phyloP scores from a whole-genome alignment of 2,888 invertebrate species.

The Aphodius granarius region DNA sequence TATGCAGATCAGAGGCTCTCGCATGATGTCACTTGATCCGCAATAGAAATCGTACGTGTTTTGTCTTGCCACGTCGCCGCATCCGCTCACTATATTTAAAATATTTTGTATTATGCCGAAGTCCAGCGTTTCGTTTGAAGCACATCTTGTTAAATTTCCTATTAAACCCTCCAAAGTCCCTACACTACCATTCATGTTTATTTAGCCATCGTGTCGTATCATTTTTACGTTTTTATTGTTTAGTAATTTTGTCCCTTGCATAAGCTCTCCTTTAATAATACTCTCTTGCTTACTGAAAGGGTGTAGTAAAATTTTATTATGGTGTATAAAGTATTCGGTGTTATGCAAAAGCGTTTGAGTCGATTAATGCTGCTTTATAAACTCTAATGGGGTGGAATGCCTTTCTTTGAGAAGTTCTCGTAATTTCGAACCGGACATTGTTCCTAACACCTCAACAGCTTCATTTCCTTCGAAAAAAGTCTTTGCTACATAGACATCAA shows the following conservation, averaged over 20 bases:
- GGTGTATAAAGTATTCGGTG: background rate
- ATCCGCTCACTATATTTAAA: slow-evolving; percentile 29
- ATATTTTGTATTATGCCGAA: slow-evolving; percentile 20
- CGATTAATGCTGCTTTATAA: background rate
- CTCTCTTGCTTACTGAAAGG: background rate
- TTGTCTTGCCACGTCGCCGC: slow-evolving; percentile 29
- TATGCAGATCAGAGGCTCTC: slow-evolving; percentile 30
- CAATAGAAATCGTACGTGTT: slow-evolving; percentile 34
- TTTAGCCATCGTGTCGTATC: background rate
- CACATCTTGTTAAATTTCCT: slow-evolving; percentile 21
- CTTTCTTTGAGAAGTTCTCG: background rate
- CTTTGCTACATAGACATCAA: too few species aligned
- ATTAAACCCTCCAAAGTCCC: background rate
- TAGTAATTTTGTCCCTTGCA: background rate
- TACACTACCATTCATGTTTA: background rate
- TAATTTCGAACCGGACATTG: background rate
- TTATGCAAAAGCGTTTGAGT: background rate
- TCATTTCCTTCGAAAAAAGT: too few species aligned
- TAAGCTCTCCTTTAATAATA: background rate
- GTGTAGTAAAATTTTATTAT: background rate
- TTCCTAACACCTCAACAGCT: too few species aligned
- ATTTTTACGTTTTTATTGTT: background rate
- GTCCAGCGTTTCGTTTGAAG: slow-evolving; percentile 17
- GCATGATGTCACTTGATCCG: slow-evolving; percentile 31
- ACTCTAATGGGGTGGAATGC: background rate